These are phyloP conservation scores for Drosophila meridionalis DNA, from an alignment of 2,888 invertebrate genomes.

Conservation along the genomic window DNA sequence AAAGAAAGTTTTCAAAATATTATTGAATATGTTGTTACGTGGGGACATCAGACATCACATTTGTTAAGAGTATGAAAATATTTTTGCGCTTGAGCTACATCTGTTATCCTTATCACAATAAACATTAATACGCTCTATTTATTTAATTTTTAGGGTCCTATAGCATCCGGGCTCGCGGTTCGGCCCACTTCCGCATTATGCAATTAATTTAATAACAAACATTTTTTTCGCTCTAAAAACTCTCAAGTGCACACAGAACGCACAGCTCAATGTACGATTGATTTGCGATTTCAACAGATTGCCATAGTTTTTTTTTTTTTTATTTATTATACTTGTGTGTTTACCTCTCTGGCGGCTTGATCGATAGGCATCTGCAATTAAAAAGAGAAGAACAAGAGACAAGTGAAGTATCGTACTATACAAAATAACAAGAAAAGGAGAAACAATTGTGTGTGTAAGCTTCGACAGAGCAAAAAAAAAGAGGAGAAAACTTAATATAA, in stretches of 20 bases:
- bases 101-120: slow-evolving; percentile 25
- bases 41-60: background rate
- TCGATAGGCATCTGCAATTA: slow-evolving; percentile 91
- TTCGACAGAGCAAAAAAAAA: slow-evolving; percentile 17
- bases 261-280: slow-evolving; percentile 54
- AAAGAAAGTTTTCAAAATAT: slow-evolving; percentile 12
- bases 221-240: slow-evolving; percentile 83
- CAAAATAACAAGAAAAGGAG: slow-evolving; percentile 12
- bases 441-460: slow-evolving; percentile 49
- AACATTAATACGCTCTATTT: slow-evolving; percentile 50
- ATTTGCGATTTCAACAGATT: slow-evolving; percentile 62
- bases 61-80: background rate
- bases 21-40: background rate
- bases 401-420: slow-evolving; percentile 85
- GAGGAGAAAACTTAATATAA: slow-evolving; percentile 1
- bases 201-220: slow-evolving; percentile 63
- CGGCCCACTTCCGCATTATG: slow-evolving; percentile 56
- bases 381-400: slow-evolving; percentile 86
- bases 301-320: slow-evolving; percentile 62
- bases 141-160: slow-evolving; percentile 42
- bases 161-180: slow-evolving; percentile 49
- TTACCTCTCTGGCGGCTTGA: slow-evolving; percentile 91
- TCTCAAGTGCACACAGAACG: slow-evolving; percentile 78
- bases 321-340: slow-evolving; percentile 75
- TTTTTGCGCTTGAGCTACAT: background rate